Percentiles rank a stretch among this genome's conserved stretches.
These are phyloP conservation scores for Psittacara wagleri DNA, from an alignment of 2,113 vertebrate species.

Conservation along the genomic window DNA sequence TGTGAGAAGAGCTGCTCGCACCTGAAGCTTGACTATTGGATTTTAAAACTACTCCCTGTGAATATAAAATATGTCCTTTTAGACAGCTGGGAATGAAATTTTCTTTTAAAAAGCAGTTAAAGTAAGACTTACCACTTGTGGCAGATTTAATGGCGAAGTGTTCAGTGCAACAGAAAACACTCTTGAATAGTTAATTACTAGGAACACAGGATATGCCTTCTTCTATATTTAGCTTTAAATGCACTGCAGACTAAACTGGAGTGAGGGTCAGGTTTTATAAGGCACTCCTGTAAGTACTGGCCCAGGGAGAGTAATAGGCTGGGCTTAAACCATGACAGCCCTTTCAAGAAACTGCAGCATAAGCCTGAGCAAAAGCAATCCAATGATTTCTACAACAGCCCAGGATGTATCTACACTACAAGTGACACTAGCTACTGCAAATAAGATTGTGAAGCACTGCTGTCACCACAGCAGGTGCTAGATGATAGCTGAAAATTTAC, in stretches of 20 bases:
- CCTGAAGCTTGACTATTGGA: background rate
- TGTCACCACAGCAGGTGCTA: background rate
- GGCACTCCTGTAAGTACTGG: conserved; percentile 17
- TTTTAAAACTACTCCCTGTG: background rate
- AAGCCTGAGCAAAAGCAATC: background rate
- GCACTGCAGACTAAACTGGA: conserved; percentile 35
- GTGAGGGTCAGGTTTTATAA: conserved; percentile 69
- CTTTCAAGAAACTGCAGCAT: background rate
- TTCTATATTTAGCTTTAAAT: conserved; percentile 74
- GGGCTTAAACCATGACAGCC: background rate
- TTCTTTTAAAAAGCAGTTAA: background rate
- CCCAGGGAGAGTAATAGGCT: background rate
- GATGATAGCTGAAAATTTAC: background rate
- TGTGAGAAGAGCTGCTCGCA: background rate
- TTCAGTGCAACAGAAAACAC: background rate
- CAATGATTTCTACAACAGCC: background rate
- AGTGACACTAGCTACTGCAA: background rate
- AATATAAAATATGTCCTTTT: background rate
- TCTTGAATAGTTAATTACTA: conserved; percentile 61
- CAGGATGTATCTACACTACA: background rate
- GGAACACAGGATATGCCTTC: conserved; percentile 29
- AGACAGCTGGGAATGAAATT: background rate
- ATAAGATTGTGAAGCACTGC: background rate
- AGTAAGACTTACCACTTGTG: background rate
- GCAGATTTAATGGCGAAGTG: background rate